Conservation (phyloP, 2,888 invertebrate genomes). For the Mesorhabditis sp. region DNA sequence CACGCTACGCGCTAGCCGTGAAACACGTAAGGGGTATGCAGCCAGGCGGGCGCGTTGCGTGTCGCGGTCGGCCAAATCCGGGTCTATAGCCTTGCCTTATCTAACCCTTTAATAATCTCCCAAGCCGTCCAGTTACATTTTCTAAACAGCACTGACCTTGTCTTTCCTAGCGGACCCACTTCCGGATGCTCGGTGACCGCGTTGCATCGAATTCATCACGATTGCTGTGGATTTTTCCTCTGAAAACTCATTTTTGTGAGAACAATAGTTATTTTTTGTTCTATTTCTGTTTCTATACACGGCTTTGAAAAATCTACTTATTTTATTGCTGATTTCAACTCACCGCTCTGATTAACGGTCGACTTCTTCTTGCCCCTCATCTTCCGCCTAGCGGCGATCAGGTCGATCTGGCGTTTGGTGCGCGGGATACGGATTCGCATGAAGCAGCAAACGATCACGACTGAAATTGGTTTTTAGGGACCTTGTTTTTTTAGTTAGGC, state of each 20-base stretch:
- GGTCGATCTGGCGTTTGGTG: conserved; percentile 55
- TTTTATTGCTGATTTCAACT: background rate
- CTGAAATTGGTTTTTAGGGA: conserved; percentile 18
- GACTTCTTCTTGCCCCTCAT: conserved; percentile 28
- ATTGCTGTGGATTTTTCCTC: conserved; percentile 46
- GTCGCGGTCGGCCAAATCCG: no score
- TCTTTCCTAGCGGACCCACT: background rate
- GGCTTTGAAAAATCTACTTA: background rate
- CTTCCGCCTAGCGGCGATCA: conserved; percentile 48
- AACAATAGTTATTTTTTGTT: no score
- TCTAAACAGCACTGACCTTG: background rate
- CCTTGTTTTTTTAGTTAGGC: no score
- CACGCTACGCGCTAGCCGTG: no score
- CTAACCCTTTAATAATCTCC: no score
- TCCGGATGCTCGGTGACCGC: background rate
- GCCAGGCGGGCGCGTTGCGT: background rate
- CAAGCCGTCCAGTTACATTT: background rate
- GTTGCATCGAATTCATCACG: conserved; percentile 49
- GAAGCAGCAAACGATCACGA: conserved; percentile 56
- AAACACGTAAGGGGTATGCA: background rate
- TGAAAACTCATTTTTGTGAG: conserved; percentile 14
- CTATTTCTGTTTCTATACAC: no score
- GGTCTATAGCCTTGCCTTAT: no score
- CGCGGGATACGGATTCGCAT: conserved; percentile 55
- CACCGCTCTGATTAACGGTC: background rate